Evolutionary conservation across 2,797 vertebrate genomes (phyloP).

Genomic region (Rhinophrynus dorsalis): DNA sequence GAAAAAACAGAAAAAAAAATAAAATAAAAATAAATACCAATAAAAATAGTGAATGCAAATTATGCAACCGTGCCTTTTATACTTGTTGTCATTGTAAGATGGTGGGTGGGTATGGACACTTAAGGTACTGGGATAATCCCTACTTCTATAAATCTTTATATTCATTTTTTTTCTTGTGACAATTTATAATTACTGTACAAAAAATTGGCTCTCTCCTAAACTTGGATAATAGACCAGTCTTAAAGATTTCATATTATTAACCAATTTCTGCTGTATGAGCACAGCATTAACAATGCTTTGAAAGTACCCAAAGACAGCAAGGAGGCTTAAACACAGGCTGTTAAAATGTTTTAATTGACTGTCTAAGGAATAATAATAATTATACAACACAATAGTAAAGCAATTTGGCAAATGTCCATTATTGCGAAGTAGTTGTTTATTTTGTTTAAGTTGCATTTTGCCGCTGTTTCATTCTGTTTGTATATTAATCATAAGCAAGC

Average conservation of each 20-base stretch:
- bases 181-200: constrained; percentile 76
- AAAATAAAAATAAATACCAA: constrained; percentile 67
- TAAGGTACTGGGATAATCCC: constrained; percentile 78
- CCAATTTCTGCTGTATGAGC: neutral
- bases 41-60: constrained; percentile 93
- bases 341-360: too few species aligned
- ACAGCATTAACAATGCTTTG: too few species aligned
- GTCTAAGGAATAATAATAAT: neutral
- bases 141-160: constrained; percentile 78
- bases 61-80: constrained; percentile 99
- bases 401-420: constrained; percentile 54
- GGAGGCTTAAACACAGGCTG: too few species aligned
- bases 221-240: constrained; percentile 81
- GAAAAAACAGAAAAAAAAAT: constrained; percentile 47
- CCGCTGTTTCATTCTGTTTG: constrained; percentile 56
- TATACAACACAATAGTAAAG: constrained; percentile 36
- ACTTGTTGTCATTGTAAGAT: constrained; percentile 88
- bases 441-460: constrained; percentile 50
- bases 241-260: constrained; percentile 67
- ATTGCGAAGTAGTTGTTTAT: constrained; percentile 52
- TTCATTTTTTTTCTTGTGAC: constrained; percentile 78
- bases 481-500: constrained; percentile 54
- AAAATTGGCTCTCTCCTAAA: constrained; percentile 77
- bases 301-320: too few species aligned
- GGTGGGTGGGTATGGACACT: constrained; percentile 82